Evolutionary conservation across 2,113 vertebrate species (phyloP), one percentile per base, ranked within the genome.

Genomic region (Corythornis madagascariensis): DNA sequence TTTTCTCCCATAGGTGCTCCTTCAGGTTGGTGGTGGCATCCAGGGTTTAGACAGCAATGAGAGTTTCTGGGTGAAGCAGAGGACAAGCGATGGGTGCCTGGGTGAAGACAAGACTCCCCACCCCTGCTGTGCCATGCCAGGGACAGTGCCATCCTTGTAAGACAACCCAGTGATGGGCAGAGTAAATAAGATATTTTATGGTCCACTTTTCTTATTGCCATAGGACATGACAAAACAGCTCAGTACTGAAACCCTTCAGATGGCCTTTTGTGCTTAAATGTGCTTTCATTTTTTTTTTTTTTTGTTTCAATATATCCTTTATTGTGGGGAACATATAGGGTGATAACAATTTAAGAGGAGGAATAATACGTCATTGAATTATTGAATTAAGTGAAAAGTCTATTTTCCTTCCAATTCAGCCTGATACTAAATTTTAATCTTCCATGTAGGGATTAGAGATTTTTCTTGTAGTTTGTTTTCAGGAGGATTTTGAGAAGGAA

Each of bases 41-140:
- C 15, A 13, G 22, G 35, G 29, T n/a, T 16, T 28, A 81, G 69
- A 38, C 29, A 66, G 31, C 1, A 6, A 6, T 1, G 0, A 0
- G 0, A 13, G 11, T 31, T 67, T 43, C 42, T 29, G 0, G 1
- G 21, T 29, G 48, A 74, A 18, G 55, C 28, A 59, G n/a, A 83
- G 20, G 29, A 57, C 11, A 83, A 22, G 35, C 0, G 0, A 13
- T 1, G 2, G 17, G 31, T 2, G 4, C n/a, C n/a, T 40, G 33
- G 13, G 38, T 60, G 52, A 69, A 29, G 16, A 21, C 45, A 48
- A 50, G 9, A 28, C 47, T 83, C 31, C 38, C 33, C 2, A 5
- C 7, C n/a, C 3, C 26, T 0, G 0, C 26, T 2, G 2, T 22
- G 21, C 42, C 35, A 5, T 38, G 57, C 61, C 9, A 3, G 14